Evolutionary conservation across 2,888 invertebrate species (phyloP), one percentile per base, ranked within the genome.

Genomic region (Dasypogon diadema): DNA sequence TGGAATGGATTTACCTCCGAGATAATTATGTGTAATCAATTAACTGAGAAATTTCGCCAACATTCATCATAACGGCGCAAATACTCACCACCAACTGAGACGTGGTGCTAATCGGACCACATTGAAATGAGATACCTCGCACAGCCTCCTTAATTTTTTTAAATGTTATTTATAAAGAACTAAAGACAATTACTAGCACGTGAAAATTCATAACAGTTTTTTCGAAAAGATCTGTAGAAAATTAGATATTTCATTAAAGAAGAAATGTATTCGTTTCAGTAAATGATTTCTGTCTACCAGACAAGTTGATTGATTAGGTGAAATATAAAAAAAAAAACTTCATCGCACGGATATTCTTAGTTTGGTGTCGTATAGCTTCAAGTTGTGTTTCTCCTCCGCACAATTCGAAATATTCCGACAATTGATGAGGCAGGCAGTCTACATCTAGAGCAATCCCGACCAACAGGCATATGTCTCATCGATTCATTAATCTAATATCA

Each of bases 231-330:
- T 48, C 70, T 46, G 30, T 14, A 51, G 34, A 70, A 70, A 70
- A 70, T 54, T 70, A 54, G 54, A 70, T 51, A 51, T 70, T 70
- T 70, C 70, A 70, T 65, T 65, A 70, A 54, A 54, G 34, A 30
- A 54, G 54, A 22, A 30, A 70, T 14, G 37, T 73, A 74, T 74
- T 60, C 58, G 42, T 58, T 58, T 74, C 58, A 48, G 58, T 74
- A 74, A 74, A 58, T 74, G 74, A 74, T 74, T 74, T 60, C 74
- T 74, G 74, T 58, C 74, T 58, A 58, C 42, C 74, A 56, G 58
- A 48, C 48, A 58, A 74, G 74, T 74, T 74, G 74, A 74, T 74
- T 74, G 74, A 74, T 74, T 74, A 74, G 74, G 26, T 58, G 58
- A 74, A 74, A 58, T 74, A 37, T 73, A 58, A 16, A 16, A 22